These are phyloP conservation scores for Porites evermanni DNA, from an alignment of 92 coral and sea anemone species.

Conservation along the genomic window DNA sequence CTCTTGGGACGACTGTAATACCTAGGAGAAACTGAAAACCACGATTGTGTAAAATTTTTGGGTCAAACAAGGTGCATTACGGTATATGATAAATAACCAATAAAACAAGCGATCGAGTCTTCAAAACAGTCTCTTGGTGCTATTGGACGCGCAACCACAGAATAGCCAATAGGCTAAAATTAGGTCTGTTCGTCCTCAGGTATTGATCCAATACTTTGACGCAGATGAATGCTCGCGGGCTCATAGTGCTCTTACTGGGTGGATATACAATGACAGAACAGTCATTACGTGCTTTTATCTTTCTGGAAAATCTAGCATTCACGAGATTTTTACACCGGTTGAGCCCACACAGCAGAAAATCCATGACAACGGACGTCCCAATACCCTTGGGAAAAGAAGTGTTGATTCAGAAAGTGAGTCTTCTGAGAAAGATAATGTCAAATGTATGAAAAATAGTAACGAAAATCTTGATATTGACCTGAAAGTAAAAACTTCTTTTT, in stretches of 20 bases:
- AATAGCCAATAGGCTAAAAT: no score
- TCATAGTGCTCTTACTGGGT: slow-evolving; percentile 65
- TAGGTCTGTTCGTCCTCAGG: slow-evolving; percentile 21
- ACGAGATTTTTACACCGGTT: neutral
- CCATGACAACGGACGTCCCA: neutral
- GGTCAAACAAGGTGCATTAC: no score
- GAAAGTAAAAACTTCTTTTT: neutral
- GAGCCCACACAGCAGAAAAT: neutral
- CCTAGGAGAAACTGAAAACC: no score
- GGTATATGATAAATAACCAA: no score
- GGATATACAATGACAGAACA: slow-evolving; percentile 61
- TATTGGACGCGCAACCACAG: no score
- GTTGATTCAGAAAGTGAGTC: neutral
- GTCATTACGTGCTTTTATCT: slow-evolving; percentile 72
- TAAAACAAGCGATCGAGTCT: no score
- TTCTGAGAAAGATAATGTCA: neutral
- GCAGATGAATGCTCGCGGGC: slow-evolving; percentile 76
- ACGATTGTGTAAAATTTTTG: no score
- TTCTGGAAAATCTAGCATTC: slow-evolving; percentile 5
- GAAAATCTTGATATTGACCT: neutral
- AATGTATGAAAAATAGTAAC: neutral
- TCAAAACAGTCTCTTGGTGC: no score
- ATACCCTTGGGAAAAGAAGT: neutral
- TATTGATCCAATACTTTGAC: slow-evolving; percentile 67
- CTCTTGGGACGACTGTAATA: no score